Percentiles rank a stretch among this genome's conserved stretches.
phyloP scores from a whole-genome alignment of 2,888 invertebrate genomes.

The Watsonalla binaria region DNA sequence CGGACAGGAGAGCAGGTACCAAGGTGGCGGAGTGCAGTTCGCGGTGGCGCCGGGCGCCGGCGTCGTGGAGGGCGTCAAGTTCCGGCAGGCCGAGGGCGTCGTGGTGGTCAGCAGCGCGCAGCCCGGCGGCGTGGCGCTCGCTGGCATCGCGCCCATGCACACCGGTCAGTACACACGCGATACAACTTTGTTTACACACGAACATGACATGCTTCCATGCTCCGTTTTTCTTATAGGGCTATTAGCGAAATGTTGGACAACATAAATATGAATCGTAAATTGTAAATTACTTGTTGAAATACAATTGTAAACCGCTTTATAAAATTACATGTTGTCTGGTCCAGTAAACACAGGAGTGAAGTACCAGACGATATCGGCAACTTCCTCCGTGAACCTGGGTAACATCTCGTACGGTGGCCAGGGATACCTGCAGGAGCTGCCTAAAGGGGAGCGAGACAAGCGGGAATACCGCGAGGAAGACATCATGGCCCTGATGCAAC shows the following conservation, averaged over 20 bases:
- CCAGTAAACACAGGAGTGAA: constrained; percentile 71
- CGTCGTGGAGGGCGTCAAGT: constrained; percentile 79
- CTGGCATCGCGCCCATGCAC: constrained; percentile 64
- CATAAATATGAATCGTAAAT: too few species aligned
- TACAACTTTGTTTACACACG: too few species aligned
- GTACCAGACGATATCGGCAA: constrained; percentile 70
- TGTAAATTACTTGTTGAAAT: too few species aligned
- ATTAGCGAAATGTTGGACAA: too few species aligned
- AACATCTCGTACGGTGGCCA: constrained; percentile 69
- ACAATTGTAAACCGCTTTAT: too few species aligned
- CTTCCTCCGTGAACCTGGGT: constrained; percentile 63
- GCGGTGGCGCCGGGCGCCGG: constrained; percentile 47
- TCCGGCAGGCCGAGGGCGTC: constrained; percentile 75
- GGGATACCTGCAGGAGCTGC: constrained; percentile 52
- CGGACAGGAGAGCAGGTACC: constrained; percentile 63
- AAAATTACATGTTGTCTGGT: not conserved
- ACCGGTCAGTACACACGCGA: constrained; percentile 40
- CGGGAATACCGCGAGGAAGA: constrained; percentile 74
- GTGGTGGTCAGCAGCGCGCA: constrained; percentile 72
- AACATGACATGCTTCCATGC: too few species aligned
- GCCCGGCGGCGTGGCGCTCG: constrained; percentile 66
- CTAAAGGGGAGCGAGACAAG: constrained; percentile 63
- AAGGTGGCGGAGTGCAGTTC: constrained; percentile 57
- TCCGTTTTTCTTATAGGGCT: too few species aligned
- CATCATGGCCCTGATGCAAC: constrained; percentile 73